phyloP scores from a whole-genome alignment of 1,140 invertebrate genomes.

The Brachionus plicatilis region DNA sequence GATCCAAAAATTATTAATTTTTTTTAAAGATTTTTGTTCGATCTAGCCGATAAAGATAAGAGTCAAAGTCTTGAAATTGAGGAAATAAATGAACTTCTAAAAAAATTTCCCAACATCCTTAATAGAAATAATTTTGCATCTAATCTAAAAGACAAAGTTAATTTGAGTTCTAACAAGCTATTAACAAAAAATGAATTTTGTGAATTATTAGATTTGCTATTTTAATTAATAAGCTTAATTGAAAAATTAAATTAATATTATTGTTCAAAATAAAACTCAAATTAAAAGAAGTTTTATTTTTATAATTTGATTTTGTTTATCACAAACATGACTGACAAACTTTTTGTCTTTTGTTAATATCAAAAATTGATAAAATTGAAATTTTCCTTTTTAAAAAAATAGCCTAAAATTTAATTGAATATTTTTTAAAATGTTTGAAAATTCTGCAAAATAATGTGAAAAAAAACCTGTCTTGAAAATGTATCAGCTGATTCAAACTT shows the following conservation, averaged over 20 bases:
- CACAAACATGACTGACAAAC: background rate
- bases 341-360: background rate
- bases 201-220: background rate
- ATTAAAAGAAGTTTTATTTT: background rate
- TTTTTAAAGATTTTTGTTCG: background rate
- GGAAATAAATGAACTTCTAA: background rate
- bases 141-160: background rate
- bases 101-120: background rate
- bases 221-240: background rate
- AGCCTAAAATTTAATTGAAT: background rate
- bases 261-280: background rate
- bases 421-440: background rate
- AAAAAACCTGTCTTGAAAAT: background rate
- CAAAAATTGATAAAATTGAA: background rate
- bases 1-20: background rate
- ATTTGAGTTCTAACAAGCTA: background rate
- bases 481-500: background rate
- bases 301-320: no score
- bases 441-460: background rate
- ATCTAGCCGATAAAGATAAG: background rate
- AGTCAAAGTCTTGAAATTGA: conserved; percentile 4
- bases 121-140: conserved; percentile 17
- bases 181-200: background rate
- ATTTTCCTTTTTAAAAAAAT: background rate
- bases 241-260: background rate